Evolutionary conservation across 1,140 invertebrate species (phyloP), one percentile per base, ranked within the genome.

Genomic region (Ruditapes philippinarum): DNA sequence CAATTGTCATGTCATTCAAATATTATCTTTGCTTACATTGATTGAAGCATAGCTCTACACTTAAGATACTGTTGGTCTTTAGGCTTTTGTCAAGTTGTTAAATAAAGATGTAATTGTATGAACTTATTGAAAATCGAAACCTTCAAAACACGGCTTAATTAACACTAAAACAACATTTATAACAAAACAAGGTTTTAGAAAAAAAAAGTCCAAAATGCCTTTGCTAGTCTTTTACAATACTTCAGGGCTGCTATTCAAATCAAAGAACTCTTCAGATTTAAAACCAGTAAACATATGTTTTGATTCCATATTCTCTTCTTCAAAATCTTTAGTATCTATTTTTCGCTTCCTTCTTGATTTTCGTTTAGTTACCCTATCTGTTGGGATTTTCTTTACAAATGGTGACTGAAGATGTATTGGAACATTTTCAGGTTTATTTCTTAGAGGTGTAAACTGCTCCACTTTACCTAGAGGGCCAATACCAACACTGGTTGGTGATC

Each of bases 381-480:
- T 76, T 17, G 73, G 73, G n/a, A 86, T 86, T 25, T 62, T 86
- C 49, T 62, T 86, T 22, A 86, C 68, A 62, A 86, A 86, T n/a
- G 84, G 84, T 19, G 84, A 86, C 33, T 78, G 70, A 28, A 78
- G 33, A 78, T 78, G 54, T 12, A 40, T 25, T 19, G 70, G 73
- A 28, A 45, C 49, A 45, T 76, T 74, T 54, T 54, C 49, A 51
- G 2, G 1, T 51, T 1, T 25, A 14, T 62, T 31, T 45, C 51
- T 81, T 11, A 81, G 22, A 42, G 79, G 79, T 22, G 79, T 81
- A 28, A 31, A 54, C 7, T 11, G 74, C 17, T 17, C 28, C 1
- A 22, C 5, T 70, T 31, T 38, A 1, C 65, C 33, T 38, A 5
- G 14, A 22, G 22, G 5, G 9, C 5, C n/a, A 28, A 25, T 28